These are phyloP conservation scores for Euzophera pinguis DNA, from an alignment of 2,888 invertebrate species.

Conservation along the genomic window DNA sequence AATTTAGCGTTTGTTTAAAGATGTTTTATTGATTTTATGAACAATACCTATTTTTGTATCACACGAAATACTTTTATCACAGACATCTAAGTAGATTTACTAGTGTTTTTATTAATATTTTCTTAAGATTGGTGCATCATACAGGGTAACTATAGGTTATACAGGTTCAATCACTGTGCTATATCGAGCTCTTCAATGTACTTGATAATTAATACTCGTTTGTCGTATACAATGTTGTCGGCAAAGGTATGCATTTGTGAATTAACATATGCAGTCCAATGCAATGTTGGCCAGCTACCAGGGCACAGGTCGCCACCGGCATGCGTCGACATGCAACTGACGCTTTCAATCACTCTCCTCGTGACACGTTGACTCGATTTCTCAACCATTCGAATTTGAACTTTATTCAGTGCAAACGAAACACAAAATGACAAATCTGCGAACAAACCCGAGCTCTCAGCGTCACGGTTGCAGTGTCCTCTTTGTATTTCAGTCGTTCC, in stretches of 20 bases:
- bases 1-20: conserved; percentile 26
- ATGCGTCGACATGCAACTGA: conserved; percentile 51
- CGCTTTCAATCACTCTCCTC: conserved; percentile 57
- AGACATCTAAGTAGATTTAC: too few species aligned
- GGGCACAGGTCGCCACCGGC: conserved; percentile 56
- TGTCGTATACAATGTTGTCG: conserved; percentile 19
- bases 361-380: conserved; percentile 29
- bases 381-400: conserved; percentile 32
- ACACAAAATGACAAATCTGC: conserved; percentile 37
- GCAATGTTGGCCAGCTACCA: conserved; percentile 59
- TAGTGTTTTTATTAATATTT: too few species aligned
- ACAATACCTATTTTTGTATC: too few species aligned
- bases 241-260: conserved; percentile 42
- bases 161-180: too few species aligned
- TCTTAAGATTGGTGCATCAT: too few species aligned
- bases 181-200: background rate
- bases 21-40: background rate
- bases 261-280: conserved; percentile 65
- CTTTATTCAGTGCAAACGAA: conserved; percentile 40
- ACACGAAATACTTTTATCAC: too few species aligned
- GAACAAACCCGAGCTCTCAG: conserved; percentile 39
- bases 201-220: background rate
- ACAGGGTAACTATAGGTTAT: too few species aligned
- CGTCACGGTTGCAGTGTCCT: conserved; percentile 48
- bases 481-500: conserved; percentile 60